phyloP scores from a whole-genome alignment of 2,888 invertebrate species.

The Apodemia duryi region DNA sequence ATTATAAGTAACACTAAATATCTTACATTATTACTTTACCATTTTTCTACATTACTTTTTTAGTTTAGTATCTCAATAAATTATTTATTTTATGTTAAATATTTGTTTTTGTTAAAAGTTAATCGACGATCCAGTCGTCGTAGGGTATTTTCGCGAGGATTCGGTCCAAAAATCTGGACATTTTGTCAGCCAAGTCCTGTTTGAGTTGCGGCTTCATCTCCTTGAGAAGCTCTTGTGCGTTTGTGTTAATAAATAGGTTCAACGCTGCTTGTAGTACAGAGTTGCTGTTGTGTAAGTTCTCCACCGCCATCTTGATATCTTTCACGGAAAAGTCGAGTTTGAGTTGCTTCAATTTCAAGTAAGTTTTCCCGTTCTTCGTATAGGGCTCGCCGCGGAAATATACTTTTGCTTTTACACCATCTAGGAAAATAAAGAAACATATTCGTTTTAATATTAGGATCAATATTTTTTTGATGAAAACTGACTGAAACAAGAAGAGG shows the following conservation, averaged over 20 bases:
- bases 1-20: no score
- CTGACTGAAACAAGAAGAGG: no score
- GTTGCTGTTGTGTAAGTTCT: constrained; percentile 90
- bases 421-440: constrained; percentile 56
- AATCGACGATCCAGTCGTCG: constrained; percentile 85
- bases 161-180: constrained; percentile 86
- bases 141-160: constrained; percentile 88
- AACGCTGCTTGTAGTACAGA: constrained; percentile 89
- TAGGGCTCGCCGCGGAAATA: constrained; percentile 87
- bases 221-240: constrained; percentile 89
- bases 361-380: constrained; percentile 81
- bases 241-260: constrained; percentile 91
- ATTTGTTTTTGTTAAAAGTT: constrained; percentile 28
- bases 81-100: background rate
- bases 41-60: no score
- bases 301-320: constrained; percentile 91
- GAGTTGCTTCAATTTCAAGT: constrained; percentile 85
- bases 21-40: no score
- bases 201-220: constrained; percentile 93
- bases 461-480: no score
- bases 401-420: constrained; percentile 90
- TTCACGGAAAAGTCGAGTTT: constrained; percentile 93
- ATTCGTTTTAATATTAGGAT: background rate
- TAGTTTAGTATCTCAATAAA: constrained; percentile 15
- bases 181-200: constrained; percentile 85